These are phyloP conservation scores for Aramus guarauna DNA, from an alignment of 2,113 vertebrate species.

Conservation along the genomic window DNA sequence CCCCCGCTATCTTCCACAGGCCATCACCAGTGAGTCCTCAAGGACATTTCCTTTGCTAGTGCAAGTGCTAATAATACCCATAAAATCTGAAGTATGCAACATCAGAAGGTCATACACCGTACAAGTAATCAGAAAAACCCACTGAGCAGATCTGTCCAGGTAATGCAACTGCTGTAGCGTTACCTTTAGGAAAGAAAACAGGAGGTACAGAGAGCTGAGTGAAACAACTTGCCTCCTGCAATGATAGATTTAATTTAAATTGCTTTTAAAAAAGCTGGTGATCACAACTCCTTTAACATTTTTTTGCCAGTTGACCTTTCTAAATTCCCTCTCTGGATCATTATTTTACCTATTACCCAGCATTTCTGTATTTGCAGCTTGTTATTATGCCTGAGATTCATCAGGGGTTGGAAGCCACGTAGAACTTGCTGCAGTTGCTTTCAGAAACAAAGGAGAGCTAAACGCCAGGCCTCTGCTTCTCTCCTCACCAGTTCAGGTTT, in stretches of 20 bases:
- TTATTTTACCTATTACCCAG: neutral
- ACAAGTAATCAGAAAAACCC: conserved; percentile 13
- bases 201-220: conserved; percentile 50
- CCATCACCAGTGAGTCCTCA: neutral
- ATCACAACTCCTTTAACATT: conserved; percentile 23
- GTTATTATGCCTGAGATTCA: neutral
- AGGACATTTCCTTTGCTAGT: neutral
- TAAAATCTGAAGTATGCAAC: neutral
- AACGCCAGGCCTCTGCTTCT: neutral
- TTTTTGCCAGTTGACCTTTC: neutral
- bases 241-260: neutral
- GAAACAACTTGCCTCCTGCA: conserved; percentile 8
- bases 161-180: conserved; percentile 25
- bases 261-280: conserved; percentile 37
- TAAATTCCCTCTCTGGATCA: neutral
- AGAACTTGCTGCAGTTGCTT: neutral
- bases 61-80: neutral
- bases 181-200: conserved; percentile 48
- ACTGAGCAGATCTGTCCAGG: conserved; percentile 30
- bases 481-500: neutral
- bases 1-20: neutral
- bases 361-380: neutral
- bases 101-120: neutral
- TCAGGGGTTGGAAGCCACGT: neutral
- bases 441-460: neutral